Conservation (phyloP, 2,113 vertebrate species). For the Neotragus pygmaeus region DNA sequence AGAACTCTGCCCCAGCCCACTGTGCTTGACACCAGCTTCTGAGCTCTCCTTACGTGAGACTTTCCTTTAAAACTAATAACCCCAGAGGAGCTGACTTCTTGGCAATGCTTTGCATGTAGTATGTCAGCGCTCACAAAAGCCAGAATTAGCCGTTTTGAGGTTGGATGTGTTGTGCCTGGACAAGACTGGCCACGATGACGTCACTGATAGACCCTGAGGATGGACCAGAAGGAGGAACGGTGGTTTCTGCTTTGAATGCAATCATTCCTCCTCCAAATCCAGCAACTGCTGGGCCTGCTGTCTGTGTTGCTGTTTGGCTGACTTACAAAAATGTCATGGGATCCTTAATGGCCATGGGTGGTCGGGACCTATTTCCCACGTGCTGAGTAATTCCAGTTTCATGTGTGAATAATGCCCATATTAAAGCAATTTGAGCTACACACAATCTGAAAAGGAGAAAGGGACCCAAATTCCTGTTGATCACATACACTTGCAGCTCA, state of each 20-base stretch:
- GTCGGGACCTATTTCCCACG: conserved; percentile 55
- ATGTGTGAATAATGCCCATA: conserved; percentile 65
- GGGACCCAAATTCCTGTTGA: not conserved
- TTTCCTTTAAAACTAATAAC: not conserved
- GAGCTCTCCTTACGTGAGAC: not conserved
- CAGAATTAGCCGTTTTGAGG: not conserved
- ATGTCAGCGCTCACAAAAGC: not conserved
- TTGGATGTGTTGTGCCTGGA: not conserved
- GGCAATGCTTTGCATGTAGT: not conserved
- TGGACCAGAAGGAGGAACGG: not conserved
- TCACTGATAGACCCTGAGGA: not conserved
- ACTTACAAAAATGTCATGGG: conserved; percentile 48
- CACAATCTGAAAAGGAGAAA: not conserved
- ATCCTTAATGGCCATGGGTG: conserved; percentile 59
- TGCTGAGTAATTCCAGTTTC: conserved; percentile 65
- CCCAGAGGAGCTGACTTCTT: not conserved
- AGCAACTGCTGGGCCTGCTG: not conserved
- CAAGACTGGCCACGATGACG: not conserved
- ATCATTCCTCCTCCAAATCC: not conserved
- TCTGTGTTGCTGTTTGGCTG: conserved; percentile 39
- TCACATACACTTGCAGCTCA: not conserved
- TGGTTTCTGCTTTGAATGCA: not conserved
- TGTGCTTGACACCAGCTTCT: not conserved
- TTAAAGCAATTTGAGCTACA: conserved; percentile 44
- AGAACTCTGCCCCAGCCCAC: no score